Percentiles rank a stretch among this genome's conserved stretches.
phyloP scores from a whole-genome alignment of 1,140 invertebrate species.

The Meloidogyne hapla region DNA sequence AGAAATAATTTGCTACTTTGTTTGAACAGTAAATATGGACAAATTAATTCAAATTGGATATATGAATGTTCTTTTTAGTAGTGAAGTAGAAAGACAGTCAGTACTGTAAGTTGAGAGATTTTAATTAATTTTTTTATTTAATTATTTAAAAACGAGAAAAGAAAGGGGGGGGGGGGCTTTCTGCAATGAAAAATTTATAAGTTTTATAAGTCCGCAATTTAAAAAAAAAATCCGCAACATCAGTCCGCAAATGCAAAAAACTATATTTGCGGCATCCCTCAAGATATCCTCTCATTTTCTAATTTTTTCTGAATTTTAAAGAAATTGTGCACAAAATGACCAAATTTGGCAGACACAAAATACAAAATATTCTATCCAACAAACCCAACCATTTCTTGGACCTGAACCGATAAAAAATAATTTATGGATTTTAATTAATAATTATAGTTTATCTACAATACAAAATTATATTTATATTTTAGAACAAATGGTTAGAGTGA shows the following conservation, averaged over 20 bases:
- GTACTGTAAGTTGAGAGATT: neutral
- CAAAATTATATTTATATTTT: conserved; percentile 15
- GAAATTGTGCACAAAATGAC: neutral
- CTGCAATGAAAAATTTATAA: too few species aligned
- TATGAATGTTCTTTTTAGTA: neutral
- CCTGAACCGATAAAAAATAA: neutral
- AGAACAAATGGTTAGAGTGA: conserved; percentile 9
- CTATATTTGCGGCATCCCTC: too few species aligned
- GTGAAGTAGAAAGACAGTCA: neutral
- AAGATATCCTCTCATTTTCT: too few species aligned
- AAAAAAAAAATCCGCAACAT: too few species aligned
- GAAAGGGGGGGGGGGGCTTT: too few species aligned
- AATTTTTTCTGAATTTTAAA: neutral
- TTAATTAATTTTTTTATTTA: too few species aligned
- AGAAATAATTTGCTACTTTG: neutral
- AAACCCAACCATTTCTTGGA: neutral
- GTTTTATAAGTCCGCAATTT: too few species aligned
- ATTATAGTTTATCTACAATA: conserved; percentile 6
- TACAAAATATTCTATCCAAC: neutral
- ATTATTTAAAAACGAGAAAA: too few species aligned
- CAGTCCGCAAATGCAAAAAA: too few species aligned
- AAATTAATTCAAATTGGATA: conserved; percentile 2
- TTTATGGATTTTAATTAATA: conserved; percentile 18
- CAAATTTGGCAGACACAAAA: neutral
- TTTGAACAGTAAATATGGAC: neutral